phyloP scores from a whole-genome alignment of 2,113 vertebrate genomes.

The Datnioides undecimradiatus region DNA sequence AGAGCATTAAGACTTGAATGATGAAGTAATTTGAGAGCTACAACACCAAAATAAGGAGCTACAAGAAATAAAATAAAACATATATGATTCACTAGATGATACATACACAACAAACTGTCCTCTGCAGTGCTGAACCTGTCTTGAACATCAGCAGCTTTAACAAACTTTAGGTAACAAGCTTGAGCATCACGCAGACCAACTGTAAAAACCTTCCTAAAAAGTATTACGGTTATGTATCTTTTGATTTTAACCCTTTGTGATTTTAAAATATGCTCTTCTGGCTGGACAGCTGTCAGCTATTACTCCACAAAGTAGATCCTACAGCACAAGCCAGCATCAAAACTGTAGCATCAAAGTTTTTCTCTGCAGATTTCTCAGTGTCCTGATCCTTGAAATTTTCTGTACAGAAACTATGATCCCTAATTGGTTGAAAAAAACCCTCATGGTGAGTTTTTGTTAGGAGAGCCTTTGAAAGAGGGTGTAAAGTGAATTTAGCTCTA shows the following conservation, averaged over 20 bases:
- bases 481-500: conserved; percentile 61
- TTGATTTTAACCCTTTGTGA: conserved; percentile 20
- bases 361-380: conserved; percentile 26
- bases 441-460: conserved; percentile 57
- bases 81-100: too few species aligned
- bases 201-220: neutral
- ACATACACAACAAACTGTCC: neutral
- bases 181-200: neutral
- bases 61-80: neutral
- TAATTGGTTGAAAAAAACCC: conserved; percentile 48
- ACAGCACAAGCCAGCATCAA: conserved; percentile 34
- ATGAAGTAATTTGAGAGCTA: neutral
- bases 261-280: neutral
- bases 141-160: neutral
- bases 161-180: neutral
- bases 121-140: neutral
- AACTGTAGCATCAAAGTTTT: conserved; percentile 54
- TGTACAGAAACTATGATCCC: conserved; percentile 50
- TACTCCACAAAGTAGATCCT: conserved; percentile 19
- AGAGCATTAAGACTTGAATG: neutral
- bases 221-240: neutral
- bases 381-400: conserved; percentile 47
- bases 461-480: conserved; percentile 60
- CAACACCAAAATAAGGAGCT: neutral
- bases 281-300: conserved; percentile 33